Conservation (phyloP, 2,888 invertebrate species). For the Morinoia aosen region DNA sequence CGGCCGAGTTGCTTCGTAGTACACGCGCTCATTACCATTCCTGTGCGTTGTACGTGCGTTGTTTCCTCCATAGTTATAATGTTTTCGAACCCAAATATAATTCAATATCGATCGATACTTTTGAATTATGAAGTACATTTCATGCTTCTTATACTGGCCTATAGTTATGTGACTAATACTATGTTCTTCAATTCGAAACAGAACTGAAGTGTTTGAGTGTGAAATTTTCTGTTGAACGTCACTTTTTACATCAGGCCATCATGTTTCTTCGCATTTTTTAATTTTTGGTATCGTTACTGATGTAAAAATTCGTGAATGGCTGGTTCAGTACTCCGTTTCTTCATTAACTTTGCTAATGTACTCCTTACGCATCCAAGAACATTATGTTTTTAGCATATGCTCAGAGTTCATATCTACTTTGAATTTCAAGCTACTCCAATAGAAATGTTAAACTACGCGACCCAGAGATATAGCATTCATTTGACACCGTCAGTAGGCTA, state of each 20-base stretch:
- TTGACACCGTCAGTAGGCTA: not conserved
- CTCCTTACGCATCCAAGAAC: not conserved
- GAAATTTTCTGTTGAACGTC: not conserved
- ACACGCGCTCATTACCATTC: not conserved
- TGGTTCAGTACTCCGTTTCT: not conserved
- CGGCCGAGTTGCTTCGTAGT: not conserved
- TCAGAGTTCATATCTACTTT: not conserved
- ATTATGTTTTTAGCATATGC: not conserved
- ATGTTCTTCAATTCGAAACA: not conserved
- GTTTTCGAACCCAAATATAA: not conserved
- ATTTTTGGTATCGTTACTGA: not conserved
- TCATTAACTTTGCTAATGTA: not conserved
- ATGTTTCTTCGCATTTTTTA: not conserved
- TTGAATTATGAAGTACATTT: not conserved
- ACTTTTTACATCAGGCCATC: no score
- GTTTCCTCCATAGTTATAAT: not conserved
- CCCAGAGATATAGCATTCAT: not conserved
- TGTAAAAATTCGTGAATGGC: not conserved
- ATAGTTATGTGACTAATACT: not conserved
- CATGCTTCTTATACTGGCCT: not conserved
- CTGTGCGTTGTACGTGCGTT: not conserved
- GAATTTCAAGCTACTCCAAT: no score
- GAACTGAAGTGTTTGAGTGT: not conserved
- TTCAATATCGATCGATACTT: not conserved
- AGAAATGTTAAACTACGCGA: no score